phyloP scores from a whole-genome alignment of 2,888 invertebrate species.

The Theodoxus fluviatilis region DNA sequence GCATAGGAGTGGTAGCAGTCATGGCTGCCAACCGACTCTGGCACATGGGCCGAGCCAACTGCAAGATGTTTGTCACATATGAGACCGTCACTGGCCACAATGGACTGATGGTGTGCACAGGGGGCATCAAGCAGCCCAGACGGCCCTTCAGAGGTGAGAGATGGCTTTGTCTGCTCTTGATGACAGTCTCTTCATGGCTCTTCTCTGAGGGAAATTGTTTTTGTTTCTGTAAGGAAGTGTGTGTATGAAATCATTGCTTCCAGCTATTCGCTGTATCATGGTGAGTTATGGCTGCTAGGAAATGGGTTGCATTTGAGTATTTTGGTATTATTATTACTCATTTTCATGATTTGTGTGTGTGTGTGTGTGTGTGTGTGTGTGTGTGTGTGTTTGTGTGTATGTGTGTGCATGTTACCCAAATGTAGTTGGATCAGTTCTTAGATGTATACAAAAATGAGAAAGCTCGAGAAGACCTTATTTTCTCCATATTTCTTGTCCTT shows the following conservation, averaged over 20 bases:
- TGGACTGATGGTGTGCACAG: conserved; percentile 52
- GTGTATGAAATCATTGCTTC: background rate
- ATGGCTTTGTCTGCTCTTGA: too few species aligned
- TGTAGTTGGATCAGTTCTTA: too few species aligned
- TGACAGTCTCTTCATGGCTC: background rate
- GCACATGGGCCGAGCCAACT: conserved; percentile 39
- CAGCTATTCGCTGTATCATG: background rate
- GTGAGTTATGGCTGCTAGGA: too few species aligned
- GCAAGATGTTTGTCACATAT: conserved; percentile 51
- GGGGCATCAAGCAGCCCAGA: conserved; percentile 38
- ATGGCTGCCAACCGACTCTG: conserved; percentile 58
- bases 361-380: too few species aligned
- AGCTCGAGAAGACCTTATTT: too few species aligned
- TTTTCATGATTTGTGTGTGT: too few species aligned
- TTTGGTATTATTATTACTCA: too few species aligned
- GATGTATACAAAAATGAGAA: too few species aligned
- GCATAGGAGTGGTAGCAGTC: conserved; percentile 54
- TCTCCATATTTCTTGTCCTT: too few species aligned
- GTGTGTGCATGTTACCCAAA: too few species aligned
- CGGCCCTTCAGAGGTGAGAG: conserved; percentile 33
- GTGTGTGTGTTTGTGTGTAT: too few species aligned
- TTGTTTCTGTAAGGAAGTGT: background rate
- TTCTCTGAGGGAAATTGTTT: background rate
- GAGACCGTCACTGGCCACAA: conserved; percentile 46
- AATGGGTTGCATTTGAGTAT: too few species aligned